Conservation (phyloP, 2,113 vertebrate species). For the Crocuta crocuta region DNA sequence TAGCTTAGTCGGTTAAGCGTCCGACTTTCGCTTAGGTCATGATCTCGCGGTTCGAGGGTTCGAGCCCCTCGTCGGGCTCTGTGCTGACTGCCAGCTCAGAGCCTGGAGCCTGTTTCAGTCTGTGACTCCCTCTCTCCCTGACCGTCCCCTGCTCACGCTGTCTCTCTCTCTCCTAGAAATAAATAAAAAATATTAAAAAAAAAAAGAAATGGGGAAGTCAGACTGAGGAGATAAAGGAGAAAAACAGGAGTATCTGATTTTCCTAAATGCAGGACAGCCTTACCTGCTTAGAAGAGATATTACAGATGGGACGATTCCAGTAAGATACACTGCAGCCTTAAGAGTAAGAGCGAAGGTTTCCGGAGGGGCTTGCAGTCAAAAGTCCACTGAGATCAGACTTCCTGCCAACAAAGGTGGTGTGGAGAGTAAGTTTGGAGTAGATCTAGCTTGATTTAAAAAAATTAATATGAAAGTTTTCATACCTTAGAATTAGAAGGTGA, state of each 20-base stretch:
- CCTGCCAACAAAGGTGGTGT: not conserved
- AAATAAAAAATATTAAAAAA: too few relatives aligned
- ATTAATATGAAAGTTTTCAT: not conserved
- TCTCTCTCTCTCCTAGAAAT: too few relatives aligned
- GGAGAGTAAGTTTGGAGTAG: not conserved
- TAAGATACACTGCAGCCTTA: not conserved
- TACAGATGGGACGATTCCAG: fast-evolving
- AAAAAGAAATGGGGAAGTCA: not conserved
- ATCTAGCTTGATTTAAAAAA: not conserved
- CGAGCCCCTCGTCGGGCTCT: too few relatives aligned
- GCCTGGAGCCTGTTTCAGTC: too few relatives aligned
- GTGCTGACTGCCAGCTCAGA: too few relatives aligned
- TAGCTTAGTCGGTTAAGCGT: too few relatives aligned
- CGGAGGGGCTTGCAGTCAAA: not conserved
- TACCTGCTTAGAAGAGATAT: not conserved
- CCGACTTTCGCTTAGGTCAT: too few relatives aligned
- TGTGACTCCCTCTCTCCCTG: too few relatives aligned
- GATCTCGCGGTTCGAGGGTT: too few relatives aligned
- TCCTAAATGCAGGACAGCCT: not conserved
- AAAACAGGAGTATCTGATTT: not conserved
- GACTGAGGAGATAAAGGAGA: not conserved
- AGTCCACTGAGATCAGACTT: too few relatives aligned
- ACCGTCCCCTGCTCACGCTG: too few relatives aligned
- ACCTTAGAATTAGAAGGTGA: not conserved
- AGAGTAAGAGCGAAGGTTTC: not conserved